These are phyloP conservation scores for Plestiodon gilberti DNA, from an alignment of 2,113 vertebrate genomes.

Conservation along the genomic window DNA sequence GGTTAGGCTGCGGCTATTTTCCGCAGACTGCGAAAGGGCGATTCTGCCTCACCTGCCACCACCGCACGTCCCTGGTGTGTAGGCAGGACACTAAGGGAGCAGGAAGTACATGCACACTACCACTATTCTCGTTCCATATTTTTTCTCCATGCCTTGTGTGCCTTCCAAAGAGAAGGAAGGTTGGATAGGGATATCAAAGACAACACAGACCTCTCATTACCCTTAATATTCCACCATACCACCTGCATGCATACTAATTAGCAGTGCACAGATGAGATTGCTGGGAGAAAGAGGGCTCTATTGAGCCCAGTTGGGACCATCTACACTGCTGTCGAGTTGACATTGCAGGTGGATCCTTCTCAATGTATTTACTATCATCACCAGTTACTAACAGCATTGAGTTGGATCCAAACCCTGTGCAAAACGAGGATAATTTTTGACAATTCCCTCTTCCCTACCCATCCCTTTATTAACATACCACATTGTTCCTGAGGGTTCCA, in stretches of 20 bases:
- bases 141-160: neutral
- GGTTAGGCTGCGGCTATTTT: too few species aligned
- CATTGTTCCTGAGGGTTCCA: too few species aligned
- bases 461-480: too few species aligned
- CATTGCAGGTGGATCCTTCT: neutral
- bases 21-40: too few species aligned
- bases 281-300: neutral
- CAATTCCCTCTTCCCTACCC: too few species aligned
- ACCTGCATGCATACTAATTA: neutral
- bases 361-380: neutral
- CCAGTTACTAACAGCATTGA: neutral
- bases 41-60: too few species aligned
- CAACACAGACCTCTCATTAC: neutral
- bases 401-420: too few species aligned
- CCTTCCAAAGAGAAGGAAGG: neutral
- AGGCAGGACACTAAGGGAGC: neutral
- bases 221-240: neutral
- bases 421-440: too few species aligned
- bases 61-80: too few species aligned
- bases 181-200: neutral
- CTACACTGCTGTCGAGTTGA: too few species aligned
- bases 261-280: neutral
- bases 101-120: neutral
- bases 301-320: neutral
- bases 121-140: neutral